Percentiles rank a stretch among this genome's conserved stretches.
Conservation (phyloP, 2,113 vertebrate genomes). For the Lethenteron reissneri region DNA sequence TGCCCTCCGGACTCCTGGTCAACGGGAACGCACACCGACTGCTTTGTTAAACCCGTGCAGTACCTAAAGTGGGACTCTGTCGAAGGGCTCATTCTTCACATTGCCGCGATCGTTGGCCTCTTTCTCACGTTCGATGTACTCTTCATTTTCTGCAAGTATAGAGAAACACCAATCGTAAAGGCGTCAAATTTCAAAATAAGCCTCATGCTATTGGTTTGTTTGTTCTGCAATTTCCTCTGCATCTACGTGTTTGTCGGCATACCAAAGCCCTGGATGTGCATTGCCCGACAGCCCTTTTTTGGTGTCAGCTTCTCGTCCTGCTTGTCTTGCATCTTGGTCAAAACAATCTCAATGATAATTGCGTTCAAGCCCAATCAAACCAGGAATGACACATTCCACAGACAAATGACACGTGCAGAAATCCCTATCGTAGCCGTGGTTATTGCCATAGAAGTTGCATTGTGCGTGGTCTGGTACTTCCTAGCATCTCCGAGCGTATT, state of each 20-base stretch:
- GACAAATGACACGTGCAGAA: too few relatives aligned
- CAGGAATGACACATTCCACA: not conserved
- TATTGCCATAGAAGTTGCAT: not conserved
- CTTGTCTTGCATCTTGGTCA: conserved; percentile 6
- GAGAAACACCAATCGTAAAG: conserved; percentile 7
- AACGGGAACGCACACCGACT: not conserved
- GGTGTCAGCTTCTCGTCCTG: not conserved
- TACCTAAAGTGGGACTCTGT: not conserved
- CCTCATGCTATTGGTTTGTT: not conserved
- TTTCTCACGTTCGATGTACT: not conserved
- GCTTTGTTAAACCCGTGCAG: not conserved
- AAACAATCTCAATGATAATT: conserved; percentile 2
- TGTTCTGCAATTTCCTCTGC: conserved; percentile 3
- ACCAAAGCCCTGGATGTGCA: conserved; percentile 6
- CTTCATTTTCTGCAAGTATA: not conserved
- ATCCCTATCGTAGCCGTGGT: not conserved
- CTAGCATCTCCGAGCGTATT: not conserved
- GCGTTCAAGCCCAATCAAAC: not conserved
- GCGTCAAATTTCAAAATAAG: not conserved
- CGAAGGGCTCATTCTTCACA: not conserved
- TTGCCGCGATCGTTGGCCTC: not conserved
- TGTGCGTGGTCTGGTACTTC: conserved; percentile 6
- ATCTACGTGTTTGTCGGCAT: not conserved
- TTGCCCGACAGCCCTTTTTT: not conserved
- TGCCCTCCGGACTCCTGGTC: not conserved